phyloP scores from a whole-genome alignment of 2,113 vertebrate species.

The Paedocypris sp. region DNA sequence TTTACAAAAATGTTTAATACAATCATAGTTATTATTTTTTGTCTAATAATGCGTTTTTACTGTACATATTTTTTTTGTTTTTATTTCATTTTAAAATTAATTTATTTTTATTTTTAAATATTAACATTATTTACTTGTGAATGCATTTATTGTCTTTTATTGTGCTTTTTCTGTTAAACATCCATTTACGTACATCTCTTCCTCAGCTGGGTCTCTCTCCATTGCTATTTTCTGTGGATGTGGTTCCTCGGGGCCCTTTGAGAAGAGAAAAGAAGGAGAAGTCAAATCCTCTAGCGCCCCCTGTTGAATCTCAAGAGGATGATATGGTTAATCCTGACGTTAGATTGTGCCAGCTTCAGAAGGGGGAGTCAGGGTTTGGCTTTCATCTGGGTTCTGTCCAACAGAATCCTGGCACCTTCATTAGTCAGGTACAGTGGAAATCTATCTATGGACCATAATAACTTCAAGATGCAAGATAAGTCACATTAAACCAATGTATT shows the following conservation, averaged over 20 bases:
- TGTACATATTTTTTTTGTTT: too few species aligned
- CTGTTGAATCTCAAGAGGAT: background rate
- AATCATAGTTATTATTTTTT: too few species aligned
- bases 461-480: too few species aligned
- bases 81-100: too few species aligned
- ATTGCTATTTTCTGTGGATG: constrained; percentile 67
- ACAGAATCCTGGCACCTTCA: constrained; percentile 43
- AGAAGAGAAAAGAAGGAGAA: constrained; percentile 11
- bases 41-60: too few species aligned
- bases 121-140: too few species aligned
- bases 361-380: constrained; percentile 49
- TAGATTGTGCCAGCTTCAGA: constrained; percentile 46
- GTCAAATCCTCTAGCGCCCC: background rate
- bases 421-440: constrained; percentile 56
- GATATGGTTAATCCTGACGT: constrained; percentile 19
- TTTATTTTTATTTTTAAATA: too few species aligned
- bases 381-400: constrained; percentile 55
- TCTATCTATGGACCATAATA: background rate
- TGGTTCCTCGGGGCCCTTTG: constrained; percentile 11
- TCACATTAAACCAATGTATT: background rate
- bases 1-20: too few species aligned
- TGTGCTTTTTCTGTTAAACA: background rate
- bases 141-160: background rate
- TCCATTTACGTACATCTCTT: background rate
- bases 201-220: constrained; percentile 78